Percentiles rank a stretch among this genome's conserved stretches.
phyloP scores from a whole-genome alignment of 2,797 vertebrate genomes.

The Orestias chungarensis region DNA sequence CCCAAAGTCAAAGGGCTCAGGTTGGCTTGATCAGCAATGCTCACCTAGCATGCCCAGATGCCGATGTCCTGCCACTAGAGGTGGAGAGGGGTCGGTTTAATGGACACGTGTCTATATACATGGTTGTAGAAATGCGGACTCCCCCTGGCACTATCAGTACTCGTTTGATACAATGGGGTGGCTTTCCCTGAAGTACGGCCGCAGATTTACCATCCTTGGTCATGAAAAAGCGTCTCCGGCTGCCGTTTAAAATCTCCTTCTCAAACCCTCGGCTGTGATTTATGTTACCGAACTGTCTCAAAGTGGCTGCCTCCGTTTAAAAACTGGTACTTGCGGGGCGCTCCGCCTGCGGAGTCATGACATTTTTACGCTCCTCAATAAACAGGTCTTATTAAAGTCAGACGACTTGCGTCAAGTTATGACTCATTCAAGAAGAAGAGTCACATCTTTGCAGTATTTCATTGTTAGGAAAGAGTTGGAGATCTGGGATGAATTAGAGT shows the following conservation, averaged over 20 bases:
- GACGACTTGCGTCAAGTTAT: slow-evolving; percentile 37
- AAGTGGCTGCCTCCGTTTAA: slow-evolving; percentile 22
- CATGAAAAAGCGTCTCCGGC: slow-evolving; percentile 29
- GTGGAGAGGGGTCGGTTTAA: slow-evolving; percentile 44
- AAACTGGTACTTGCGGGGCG: slow-evolving; percentile 17
- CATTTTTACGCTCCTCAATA: slow-evolving; percentile 29
- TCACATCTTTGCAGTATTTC: slow-evolving; percentile 40
- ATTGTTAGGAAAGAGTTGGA: slow-evolving; percentile 23
- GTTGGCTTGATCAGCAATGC: slow-evolving; percentile 76
- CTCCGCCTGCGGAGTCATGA: slow-evolving; percentile 21
- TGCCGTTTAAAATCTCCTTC: slow-evolving; percentile 58
- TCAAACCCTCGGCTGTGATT: slow-evolving; percentile 47
- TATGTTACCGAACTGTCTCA: slow-evolving; percentile 42
- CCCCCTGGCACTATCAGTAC: slow-evolving; percentile 49
- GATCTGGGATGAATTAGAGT: slow-evolving; percentile 63
- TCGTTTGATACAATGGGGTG: slow-evolving; percentile 47
- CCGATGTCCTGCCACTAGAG: slow-evolving; percentile 51
- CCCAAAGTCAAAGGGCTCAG: slow-evolving; percentile 73
- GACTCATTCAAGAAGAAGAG: slow-evolving; percentile 42
- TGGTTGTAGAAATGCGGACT: slow-evolving; percentile 75
- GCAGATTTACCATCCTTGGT: slow-evolving; percentile 31
- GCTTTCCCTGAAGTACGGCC: slow-evolving; percentile 27
- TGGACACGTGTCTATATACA: slow-evolving; percentile 77
- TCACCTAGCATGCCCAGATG: slow-evolving; percentile 61
- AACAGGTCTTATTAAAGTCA: slow-evolving; percentile 42